Percentiles rank a stretch among this genome's conserved stretches.
Evolutionary conservation across 2,797 vertebrate genomes (phyloP).

Genomic region (Paedocypris micromegethes): DNA sequence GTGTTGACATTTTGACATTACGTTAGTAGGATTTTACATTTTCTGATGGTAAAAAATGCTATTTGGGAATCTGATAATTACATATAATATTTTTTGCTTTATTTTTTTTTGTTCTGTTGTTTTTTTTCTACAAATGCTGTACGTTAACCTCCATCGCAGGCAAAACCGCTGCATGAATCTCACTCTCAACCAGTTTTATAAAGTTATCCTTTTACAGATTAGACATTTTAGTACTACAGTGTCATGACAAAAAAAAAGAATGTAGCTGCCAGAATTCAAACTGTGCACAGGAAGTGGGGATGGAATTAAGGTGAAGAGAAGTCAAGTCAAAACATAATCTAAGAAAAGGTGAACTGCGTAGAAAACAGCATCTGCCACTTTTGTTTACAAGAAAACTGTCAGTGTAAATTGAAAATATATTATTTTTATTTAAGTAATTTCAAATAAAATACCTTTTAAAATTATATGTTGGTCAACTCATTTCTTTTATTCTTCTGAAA

Average conservation of each 20-base stretch:
- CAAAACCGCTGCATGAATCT: constrained; percentile 40
- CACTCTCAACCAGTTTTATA: constrained; percentile 26
- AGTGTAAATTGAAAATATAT: constrained; percentile 85
- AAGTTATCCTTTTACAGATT: constrained; percentile 23
- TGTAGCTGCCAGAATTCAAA: constrained; percentile 66
- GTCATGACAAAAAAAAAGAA: constrained; percentile 57
- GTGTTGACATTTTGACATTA: too few relatives aligned
- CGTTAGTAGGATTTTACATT: too few relatives aligned
- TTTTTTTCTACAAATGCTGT: constrained; percentile 27
- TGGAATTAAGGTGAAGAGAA: constrained; percentile 12
- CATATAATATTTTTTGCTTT: neutral
- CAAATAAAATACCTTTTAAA: constrained; percentile 89
- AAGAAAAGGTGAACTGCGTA: constrained; percentile 54
- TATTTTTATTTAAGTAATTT: constrained; percentile 92
- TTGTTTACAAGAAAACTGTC: constrained; percentile 86
- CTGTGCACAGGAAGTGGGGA: constrained; percentile 32
- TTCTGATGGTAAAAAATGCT: too few relatives aligned
- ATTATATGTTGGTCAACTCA: constrained; percentile 23
- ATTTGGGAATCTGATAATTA: too few relatives aligned
- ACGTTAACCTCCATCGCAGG: constrained; percentile 38
- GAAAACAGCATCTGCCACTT: constrained; percentile 74
- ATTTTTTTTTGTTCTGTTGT: constrained; percentile 6
- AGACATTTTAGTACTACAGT: constrained; percentile 50
- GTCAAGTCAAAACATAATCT: constrained; percentile 12
- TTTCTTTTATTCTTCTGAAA: too few relatives aligned